These are phyloP conservation scores for Apis dorsata DNA, from an alignment of 1,140 invertebrate genomes.

Conservation along the genomic window DNA sequence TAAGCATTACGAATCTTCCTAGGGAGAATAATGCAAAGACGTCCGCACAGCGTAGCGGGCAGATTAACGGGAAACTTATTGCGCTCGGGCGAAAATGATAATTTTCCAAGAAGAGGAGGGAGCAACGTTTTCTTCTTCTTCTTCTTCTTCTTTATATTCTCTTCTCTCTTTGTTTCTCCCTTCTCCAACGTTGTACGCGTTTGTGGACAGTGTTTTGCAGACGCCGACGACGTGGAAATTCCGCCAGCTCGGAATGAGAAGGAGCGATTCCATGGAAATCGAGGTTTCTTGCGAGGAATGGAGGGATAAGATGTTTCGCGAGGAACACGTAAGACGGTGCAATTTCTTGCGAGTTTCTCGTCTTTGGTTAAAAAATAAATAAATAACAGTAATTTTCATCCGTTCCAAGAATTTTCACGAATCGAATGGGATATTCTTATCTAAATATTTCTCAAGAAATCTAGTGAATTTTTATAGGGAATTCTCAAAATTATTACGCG, in stretches of 20 bases:
- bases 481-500: too few species aligned
- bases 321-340: too few species aligned
- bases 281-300: neutral
- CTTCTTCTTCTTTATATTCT: neutral
- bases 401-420: too few species aligned
- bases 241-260: neutral
- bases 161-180: too few species aligned
- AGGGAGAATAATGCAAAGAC: constrained; percentile 61
- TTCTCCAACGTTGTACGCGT: neutral
- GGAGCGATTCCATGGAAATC: neutral
- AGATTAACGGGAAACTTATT: constrained; percentile 66
- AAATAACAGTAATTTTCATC: too few species aligned
- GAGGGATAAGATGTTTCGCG: neutral
- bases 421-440: too few species aligned
- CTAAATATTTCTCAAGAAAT: too few species aligned
- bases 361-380: too few species aligned
- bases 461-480: too few species aligned
- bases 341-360: too few species aligned
- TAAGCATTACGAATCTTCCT: constrained; percentile 61
- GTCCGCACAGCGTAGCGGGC: constrained; percentile 46
- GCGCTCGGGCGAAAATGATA: constrained; percentile 38
- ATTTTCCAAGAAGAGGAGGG: neutral
- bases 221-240: constrained; percentile 8
- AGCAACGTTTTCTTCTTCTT: neutral
- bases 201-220: neutral